Evolutionary conservation across 2,113 vertebrate species (phyloP).

Genomic region (Epinephelus lanceolatus): DNA sequence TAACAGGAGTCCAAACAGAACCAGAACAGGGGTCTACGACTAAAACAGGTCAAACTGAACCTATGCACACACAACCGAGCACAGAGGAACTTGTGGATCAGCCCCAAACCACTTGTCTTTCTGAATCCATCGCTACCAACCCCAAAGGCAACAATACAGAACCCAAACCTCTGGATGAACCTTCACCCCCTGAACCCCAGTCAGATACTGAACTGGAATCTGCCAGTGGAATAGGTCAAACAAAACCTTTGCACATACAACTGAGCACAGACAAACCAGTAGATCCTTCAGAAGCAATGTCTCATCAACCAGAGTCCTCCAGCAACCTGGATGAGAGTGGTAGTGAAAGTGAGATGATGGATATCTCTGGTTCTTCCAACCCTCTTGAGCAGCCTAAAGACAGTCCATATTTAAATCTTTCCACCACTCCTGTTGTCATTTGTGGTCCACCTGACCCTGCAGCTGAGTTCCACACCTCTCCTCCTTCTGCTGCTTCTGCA

Average conservation of each 20-base stretch:
- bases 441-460: conserved; percentile 3
- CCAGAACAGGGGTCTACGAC: conserved; percentile 15
- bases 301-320: conserved; percentile 52
- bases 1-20: conserved; percentile 41
- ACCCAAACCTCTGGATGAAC: conserved; percentile 22
- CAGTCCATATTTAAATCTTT: background rate
- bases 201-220: conserved; percentile 30
- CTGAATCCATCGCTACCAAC: conserved; percentile 24
- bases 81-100: conserved; percentile 19
- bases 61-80: conserved; percentile 20
- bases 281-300: conserved; percentile 48
- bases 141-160: background rate
- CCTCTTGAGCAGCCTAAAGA: conserved; percentile 34
- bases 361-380: conserved; percentile 74
- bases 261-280: conserved; percentile 13
- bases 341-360: conserved; percentile 79
- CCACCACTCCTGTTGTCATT: conserved; percentile 17
- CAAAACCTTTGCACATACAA: conserved; percentile 5
- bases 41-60: conserved; percentile 40
- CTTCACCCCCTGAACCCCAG: conserved; percentile 2
- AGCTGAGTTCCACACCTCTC: background rate
- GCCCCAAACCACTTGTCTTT: conserved; percentile 5
- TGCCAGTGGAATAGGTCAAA: background rate
- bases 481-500: conserved; percentile 12
- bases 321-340: conserved; percentile 59